Conservation (phyloP, 1,140 invertebrate genomes). For the Drosophila ogumai region DNA sequence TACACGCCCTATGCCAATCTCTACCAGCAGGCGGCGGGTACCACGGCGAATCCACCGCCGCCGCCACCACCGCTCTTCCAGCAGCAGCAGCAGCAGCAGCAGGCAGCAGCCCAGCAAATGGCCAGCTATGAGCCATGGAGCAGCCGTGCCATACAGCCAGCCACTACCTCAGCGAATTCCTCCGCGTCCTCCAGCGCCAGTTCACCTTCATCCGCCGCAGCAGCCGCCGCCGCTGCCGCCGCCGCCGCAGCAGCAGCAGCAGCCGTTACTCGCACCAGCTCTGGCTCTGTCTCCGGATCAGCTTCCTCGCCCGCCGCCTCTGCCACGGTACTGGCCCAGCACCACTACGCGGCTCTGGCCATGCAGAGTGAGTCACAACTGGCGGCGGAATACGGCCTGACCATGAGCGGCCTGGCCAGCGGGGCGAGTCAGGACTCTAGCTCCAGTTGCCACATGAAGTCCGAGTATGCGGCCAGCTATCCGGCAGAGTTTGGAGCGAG, state of each 20-base stretch:
- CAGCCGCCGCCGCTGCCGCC: constrained; percentile 6
- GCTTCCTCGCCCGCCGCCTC: constrained; percentile 12
- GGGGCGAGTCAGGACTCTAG: constrained; percentile 60
- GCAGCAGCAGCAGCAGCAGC: constrained; percentile 18
- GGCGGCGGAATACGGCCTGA: constrained; percentile 76
- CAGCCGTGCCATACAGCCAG: constrained; percentile 41
- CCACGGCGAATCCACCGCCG: constrained; percentile 21
- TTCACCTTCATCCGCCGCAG: constrained; percentile 3
- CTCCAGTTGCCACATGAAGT: constrained; percentile 70
- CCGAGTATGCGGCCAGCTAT: constrained; percentile 73
- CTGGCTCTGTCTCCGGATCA: constrained; percentile 5
- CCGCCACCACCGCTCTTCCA: constrained; percentile 54
- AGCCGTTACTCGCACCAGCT: not conserved
- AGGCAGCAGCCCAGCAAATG: constrained; percentile 18
- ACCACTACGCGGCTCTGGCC: constrained; percentile 70
- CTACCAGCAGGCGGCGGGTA: constrained; percentile 54
- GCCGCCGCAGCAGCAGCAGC: constrained; percentile 7
- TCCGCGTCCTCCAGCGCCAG: constrained; percentile 22
- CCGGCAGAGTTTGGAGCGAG: constrained; percentile 60
- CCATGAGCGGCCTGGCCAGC: constrained; percentile 72
- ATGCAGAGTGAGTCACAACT: constrained; percentile 80
- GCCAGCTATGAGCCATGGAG: constrained; percentile 41
- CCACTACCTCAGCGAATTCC: constrained; percentile 39
- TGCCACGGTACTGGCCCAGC: constrained; percentile 35
- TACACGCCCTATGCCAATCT: constrained; percentile 75